Evolutionary conservation across 2,888 invertebrate species (phyloP).

Genomic region (Tiphia femorata): DNA sequence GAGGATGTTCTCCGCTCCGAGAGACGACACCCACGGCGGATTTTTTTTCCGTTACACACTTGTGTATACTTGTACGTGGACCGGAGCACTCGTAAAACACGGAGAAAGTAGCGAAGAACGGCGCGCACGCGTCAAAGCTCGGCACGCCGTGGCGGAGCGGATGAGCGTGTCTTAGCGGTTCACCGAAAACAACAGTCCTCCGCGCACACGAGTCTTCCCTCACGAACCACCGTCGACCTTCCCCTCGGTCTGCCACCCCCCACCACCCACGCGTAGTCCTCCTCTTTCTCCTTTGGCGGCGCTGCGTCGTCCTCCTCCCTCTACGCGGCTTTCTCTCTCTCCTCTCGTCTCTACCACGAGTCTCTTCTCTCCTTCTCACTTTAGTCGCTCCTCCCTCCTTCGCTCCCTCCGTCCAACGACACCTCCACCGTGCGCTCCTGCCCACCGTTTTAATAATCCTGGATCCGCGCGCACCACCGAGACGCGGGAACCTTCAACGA

Average conservation of each 20-base stretch:
- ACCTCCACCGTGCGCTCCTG: slow-evolving; percentile 11
- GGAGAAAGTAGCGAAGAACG: not conserved
- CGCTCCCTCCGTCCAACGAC: slow-evolving; percentile 13
- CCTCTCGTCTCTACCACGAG: slow-evolving; percentile 29
- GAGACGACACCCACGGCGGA: not conserved
- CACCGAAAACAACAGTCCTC: slow-evolving; percentile 46
- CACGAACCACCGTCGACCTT: slow-evolving; percentile 40
- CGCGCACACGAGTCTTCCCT: slow-evolving; percentile 40
- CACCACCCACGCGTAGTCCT: slow-evolving; percentile 39
- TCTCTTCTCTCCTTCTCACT: slow-evolving; percentile 37
- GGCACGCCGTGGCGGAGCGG: slow-evolving; percentile 13
- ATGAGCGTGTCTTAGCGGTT: slow-evolving; percentile 46
- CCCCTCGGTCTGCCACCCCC: slow-evolving; percentile 45
- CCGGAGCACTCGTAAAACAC: not conserved
- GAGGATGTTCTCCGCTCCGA: not conserved
- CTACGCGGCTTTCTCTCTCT: slow-evolving; percentile 42
- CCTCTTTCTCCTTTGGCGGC: slow-evolving; percentile 28
- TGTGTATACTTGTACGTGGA: not conserved
- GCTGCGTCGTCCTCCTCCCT: slow-evolving; percentile 39
- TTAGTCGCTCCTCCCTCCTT: slow-evolving; percentile 27
- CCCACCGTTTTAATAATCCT: slow-evolving; percentile 22
- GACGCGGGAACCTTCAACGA: slow-evolving; percentile 22
- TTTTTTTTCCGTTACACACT: not conserved
- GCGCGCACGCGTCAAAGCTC: slow-evolving; percentile 6
- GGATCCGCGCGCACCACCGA: slow-evolving; percentile 39